phyloP scores from a whole-genome alignment of 2,113 vertebrate genomes.

The Mellivora capensis region DNA sequence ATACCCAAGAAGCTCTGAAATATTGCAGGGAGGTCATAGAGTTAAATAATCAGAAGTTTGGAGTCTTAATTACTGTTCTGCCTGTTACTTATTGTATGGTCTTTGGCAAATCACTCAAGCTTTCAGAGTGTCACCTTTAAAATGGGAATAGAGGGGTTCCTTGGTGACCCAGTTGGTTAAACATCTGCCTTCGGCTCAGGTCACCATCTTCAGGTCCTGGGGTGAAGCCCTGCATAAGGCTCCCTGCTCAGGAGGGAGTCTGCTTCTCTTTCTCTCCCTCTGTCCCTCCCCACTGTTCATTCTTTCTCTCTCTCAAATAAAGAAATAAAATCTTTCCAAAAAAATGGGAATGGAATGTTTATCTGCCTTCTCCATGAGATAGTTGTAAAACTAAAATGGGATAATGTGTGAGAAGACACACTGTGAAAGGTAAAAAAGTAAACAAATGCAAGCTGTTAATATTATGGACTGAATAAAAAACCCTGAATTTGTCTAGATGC shows the following conservation, averaged over 20 bases:
- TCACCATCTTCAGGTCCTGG: too few species aligned
- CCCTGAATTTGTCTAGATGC: neutral
- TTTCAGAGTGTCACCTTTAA: neutral
- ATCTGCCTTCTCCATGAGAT: neutral
- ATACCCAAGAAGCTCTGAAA: neutral
- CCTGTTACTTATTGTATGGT: neutral
- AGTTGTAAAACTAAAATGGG: neutral
- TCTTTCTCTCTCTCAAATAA: neutral
- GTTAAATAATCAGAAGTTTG: constrained; percentile 16
- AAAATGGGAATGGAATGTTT: neutral
- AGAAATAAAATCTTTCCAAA: neutral
- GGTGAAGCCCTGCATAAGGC: neutral
- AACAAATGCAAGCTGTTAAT: neutral
- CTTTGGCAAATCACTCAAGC: neutral
- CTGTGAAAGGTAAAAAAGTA: neutral
- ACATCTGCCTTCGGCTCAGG: neutral
- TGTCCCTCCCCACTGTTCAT: neutral
- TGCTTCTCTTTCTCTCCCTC: neutral
- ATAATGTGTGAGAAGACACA: neutral
- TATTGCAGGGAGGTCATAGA: neutral
- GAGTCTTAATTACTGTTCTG: neutral
- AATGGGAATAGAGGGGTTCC: neutral
- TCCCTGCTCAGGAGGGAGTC: neutral
- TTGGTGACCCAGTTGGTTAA: neutral
- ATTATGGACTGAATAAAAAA: neutral